Evolutionary conservation across 2,113 vertebrate genomes (phyloP).

Genomic region (Ochotona princeps): DNA sequence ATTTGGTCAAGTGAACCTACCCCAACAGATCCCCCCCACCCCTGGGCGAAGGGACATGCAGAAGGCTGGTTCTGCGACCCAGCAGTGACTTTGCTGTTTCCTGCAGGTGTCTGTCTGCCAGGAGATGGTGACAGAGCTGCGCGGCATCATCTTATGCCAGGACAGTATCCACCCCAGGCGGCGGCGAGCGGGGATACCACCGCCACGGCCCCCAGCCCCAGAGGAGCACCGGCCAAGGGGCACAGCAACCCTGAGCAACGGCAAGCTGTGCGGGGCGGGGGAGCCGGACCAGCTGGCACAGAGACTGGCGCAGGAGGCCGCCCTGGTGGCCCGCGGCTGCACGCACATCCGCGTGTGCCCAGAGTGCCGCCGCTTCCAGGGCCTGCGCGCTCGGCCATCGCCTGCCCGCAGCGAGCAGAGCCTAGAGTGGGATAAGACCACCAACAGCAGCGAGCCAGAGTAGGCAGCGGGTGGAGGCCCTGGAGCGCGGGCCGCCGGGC

Average conservation of each 20-base stretch:
- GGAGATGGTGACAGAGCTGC: slow-evolving; percentile 97
- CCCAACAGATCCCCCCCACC: neutral
- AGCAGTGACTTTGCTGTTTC: slow-evolving; percentile 70
- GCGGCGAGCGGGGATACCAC: slow-evolving; percentile 84
- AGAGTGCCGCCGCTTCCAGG: slow-evolving; percentile 97
- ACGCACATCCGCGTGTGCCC: slow-evolving; percentile 98
- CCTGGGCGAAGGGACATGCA: rapidly evolving
- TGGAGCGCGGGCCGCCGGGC: slow-evolving; percentile 65
- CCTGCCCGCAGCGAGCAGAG: slow-evolving; percentile 93
- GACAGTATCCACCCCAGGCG: slow-evolving; percentile 94
- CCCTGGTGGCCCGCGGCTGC: slow-evolving; percentile 94
- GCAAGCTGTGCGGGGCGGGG: slow-evolving; percentile 94
- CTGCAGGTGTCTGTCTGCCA: slow-evolving; percentile 95
- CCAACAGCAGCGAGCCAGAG: slow-evolving; percentile 98
- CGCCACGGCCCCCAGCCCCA: slow-evolving; percentile 86
- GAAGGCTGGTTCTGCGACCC: neutral
- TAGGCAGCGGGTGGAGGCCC: slow-evolving; percentile 75
- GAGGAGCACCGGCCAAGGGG: slow-evolving; percentile 91
- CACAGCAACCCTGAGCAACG: slow-evolving; percentile 91
- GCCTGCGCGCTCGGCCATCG: slow-evolving; percentile 91
- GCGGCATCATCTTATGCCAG: slow-evolving; percentile 95
- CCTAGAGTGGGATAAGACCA: slow-evolving; percentile 96
- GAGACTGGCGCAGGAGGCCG: slow-evolving; percentile 96
- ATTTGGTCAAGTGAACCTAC: neutral
- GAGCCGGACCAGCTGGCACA: slow-evolving; percentile 94